Conservation (phyloP, 37 sponge, comb jelly and placozoan species). For the Petrosia ficiformis region DNA sequence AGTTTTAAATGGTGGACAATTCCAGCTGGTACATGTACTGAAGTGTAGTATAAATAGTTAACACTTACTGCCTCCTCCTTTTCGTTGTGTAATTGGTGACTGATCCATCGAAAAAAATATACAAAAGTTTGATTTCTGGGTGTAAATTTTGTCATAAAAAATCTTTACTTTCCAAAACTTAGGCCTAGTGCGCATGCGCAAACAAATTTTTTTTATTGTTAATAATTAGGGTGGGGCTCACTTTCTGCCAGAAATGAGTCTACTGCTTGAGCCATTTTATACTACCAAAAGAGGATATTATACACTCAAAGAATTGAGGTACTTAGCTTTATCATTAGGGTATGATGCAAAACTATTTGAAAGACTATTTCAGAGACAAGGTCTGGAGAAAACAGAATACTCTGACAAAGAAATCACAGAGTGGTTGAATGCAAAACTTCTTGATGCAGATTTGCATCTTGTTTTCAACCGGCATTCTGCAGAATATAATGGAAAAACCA, state of each 20-base stretch:
- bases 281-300: slow-evolving; percentile 28
- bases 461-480: slow-evolving; percentile 42
- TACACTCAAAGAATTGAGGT: slow-evolving; percentile 30
- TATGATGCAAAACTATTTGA: slow-evolving; percentile 28
- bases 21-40: no score
- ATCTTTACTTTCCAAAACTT: not conserved
- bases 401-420: slow-evolving; percentile 13
- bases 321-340: slow-evolving; percentile 41
- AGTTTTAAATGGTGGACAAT: no score
- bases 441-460: slow-evolving; percentile 29
- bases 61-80: no score
- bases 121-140: not conserved
- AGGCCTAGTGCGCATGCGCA: slow-evolving; percentile 18
- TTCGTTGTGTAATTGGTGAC: not conserved
- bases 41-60: no score
- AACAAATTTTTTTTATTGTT: no score
- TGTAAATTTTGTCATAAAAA: not conserved
- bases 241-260: not conserved
- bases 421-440: slow-evolving; percentile 17
- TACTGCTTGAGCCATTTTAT: slow-evolving; percentile 5
- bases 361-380: not conserved
- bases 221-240: slow-evolving; percentile 16
- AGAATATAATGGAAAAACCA: slow-evolving; percentile 42
- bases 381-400: not conserved
- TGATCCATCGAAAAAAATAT: not conserved